Evolutionary conservation across 2,113 vertebrate species (phyloP).

Genomic region (Mola mola): DNA sequence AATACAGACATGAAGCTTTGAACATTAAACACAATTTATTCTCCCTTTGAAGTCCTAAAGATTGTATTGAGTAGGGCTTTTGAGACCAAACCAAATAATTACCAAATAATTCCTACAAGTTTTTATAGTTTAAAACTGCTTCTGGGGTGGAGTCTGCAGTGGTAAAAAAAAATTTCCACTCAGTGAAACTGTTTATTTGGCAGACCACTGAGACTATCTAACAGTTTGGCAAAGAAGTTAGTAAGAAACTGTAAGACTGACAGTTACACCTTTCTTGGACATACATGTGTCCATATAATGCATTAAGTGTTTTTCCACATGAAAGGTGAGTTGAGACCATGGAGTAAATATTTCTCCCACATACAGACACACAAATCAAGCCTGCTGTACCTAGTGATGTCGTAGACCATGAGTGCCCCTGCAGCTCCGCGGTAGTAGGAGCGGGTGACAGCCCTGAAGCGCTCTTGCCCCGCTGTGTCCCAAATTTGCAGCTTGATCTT

Average conservation of each 20-base stretch:
- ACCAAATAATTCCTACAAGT: too few species aligned
- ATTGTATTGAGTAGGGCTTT: too few species aligned
- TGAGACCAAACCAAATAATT: too few species aligned
- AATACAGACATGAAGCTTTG: too few species aligned
- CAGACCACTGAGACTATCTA: conserved; percentile 32
- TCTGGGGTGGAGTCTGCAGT: conserved; percentile 16
- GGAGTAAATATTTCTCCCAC: not conserved
- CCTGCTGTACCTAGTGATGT: conserved; percentile 92
- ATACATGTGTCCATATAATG: not conserved
- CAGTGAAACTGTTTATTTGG: conserved; percentile 53
- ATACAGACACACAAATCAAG: not conserved
- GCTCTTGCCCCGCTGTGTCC: conserved; percentile 98
- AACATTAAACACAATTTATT: too few species aligned
- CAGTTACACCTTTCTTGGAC: not conserved
- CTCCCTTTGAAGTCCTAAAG: too few species aligned
- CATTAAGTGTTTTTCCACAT: too few species aligned
- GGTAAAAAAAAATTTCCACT: too few species aligned
- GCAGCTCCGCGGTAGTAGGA: conserved; percentile 99
- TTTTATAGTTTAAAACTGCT: too few species aligned
- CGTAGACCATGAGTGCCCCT: conserved; percentile 98
- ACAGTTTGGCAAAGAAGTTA: conserved; percentile 11
- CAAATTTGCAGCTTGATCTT: conserved; percentile 99
- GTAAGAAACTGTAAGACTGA: conserved; percentile 1
- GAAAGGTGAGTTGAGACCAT: not conserved
- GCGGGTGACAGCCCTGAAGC: conserved; percentile 97